A percentile compares a stretch with the other conserved stretches of the same genome.
phyloP scores from a whole-genome alignment of 2,113 vertebrate genomes.

The Elachura formosa region DNA sequence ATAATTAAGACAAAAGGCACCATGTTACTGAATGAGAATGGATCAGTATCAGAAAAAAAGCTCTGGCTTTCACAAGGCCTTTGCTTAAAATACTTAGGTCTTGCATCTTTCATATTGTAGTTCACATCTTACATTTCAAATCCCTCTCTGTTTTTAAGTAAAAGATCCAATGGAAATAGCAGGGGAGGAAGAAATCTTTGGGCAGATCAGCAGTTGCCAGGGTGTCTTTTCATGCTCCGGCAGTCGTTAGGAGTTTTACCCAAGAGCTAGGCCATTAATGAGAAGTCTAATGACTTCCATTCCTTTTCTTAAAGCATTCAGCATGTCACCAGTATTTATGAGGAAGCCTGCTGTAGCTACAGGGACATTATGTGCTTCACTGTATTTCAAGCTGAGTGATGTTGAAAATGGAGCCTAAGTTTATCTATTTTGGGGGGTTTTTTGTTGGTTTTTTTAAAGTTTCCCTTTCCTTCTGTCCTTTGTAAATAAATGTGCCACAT shows the following conservation, averaged over 20 bases:
- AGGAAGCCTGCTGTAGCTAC: slow-evolving; percentile 41
- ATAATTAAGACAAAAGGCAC: not conserved
- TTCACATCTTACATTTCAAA: not conserved
- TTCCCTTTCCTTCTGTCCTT: not conserved
- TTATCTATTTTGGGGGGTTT: not conserved
- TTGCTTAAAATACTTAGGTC: not conserved
- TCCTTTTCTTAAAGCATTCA: slow-evolving; percentile 34
- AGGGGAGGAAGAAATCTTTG: not conserved
- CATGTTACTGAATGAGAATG: not conserved
- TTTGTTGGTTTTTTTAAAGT: not conserved
- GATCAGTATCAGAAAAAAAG: not conserved
- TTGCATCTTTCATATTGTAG: not conserved
- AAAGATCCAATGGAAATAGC: not conserved
- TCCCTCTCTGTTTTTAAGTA: not conserved
- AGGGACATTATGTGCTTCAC: slow-evolving; percentile 15
- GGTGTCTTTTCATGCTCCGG: not conserved
- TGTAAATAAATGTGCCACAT: slow-evolving; percentile 8
- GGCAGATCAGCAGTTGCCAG: slow-evolving; percentile 23
- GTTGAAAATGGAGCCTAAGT: slow-evolving; percentile 10
- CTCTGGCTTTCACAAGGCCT: not conserved
- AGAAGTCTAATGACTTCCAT: slow-evolving; percentile 42
- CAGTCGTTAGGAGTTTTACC: not conserved
- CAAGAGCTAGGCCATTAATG: slow-evolving; percentile 34
- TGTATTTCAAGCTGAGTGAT: slow-evolving; percentile 47
- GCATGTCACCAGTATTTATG: slow-evolving; percentile 33